Base-by-base conservation (phyloP, 2,797 vertebrate species). In the Urocyon cinereoargenteus region DNA sequence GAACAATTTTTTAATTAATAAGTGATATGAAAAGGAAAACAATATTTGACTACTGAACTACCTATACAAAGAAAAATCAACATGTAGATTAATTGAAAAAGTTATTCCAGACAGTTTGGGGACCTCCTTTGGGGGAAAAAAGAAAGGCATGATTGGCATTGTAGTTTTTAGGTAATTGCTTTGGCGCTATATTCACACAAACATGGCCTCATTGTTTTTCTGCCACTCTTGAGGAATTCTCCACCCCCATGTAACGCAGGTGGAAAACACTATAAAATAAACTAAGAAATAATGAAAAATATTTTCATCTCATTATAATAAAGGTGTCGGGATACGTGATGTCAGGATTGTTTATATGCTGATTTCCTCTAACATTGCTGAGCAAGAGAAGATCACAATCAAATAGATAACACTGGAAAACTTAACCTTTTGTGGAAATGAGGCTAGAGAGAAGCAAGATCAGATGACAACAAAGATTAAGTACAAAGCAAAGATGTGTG, bases 31-130 rank as follows among this genome's bases (percentile, higher is more conserved):
- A 94, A 97, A 95, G 45, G 36, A 93, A 96, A 96, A 97, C 12
- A 92, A 79, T 93, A 93, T 90, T 96, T 97, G 77, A 93, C 96
- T 97, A 96, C 40, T 70, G 19, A 96, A 92, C 11, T 91, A 19
- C 9, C 51, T 85, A 86, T 78, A 92, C 36, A 95, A 96, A 96
- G 87, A 96, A 90, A 96, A 91, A 90, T n/a, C 45, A 96, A 96
- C 72, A 91, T 84, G 92, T 62, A 90, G 72, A 90, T 93, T 96
- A 96, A 96, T 90, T 94, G 85, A 90, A 98, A 96, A 98, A 83
- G 62, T 95, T 91, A 90, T 70, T 97, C 72, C 15, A 87, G 59
- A 5, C 53, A 78, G 70, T 91, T 82, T 89, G 21, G 91, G 72
- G 64, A 90, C 24, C n/a, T 90, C 49, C 7, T 66, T 57, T 87